A percentile compares a stretch with the other conserved stretches of the same genome.
phyloP scores from a whole-genome alignment of 1,140 invertebrate species.

The Pogonognathellus flavescens region DNA sequence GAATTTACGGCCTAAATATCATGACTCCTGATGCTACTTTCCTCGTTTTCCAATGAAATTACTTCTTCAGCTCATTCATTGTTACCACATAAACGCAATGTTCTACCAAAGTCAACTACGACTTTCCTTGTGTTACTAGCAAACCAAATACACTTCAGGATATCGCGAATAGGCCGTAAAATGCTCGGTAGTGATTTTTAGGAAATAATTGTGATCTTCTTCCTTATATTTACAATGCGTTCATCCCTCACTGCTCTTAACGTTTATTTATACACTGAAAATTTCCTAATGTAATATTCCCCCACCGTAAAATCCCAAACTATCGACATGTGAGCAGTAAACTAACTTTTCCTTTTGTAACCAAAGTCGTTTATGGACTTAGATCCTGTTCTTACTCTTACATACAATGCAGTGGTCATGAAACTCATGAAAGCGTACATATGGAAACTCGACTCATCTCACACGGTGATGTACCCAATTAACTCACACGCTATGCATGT shows the following conservation, averaged over 20 bases:
- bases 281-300: constrained; percentile 46
- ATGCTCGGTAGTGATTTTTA: constrained; percentile 36
- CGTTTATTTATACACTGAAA: constrained; percentile 33
- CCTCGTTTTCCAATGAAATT: constrained; percentile 38
- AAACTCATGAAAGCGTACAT: too few species aligned
- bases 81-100: constrained; percentile 31
- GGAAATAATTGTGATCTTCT: constrained; percentile 27
- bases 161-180: constrained; percentile 23
- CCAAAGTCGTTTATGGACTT: neutral
- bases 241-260: neutral
- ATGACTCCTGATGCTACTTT: constrained; percentile 53
- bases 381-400: too few species aligned
- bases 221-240: neutral
- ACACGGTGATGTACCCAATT: too few species aligned
- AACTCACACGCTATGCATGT: too few species aligned
- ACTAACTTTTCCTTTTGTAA: constrained; percentile 37
- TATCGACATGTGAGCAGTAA: constrained; percentile 34
- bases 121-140: neutral
- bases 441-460: too few species aligned
- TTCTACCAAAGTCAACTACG: constrained; percentile 28
- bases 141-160: neutral
- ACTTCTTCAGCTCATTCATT: constrained; percentile 25
- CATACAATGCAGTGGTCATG: too few species aligned
- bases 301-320: constrained; percentile 33
- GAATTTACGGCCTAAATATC: constrained; percentile 61